Conservation (phyloP, 1,140 invertebrate genomes). For the Macrostomum lignano region DNA sequence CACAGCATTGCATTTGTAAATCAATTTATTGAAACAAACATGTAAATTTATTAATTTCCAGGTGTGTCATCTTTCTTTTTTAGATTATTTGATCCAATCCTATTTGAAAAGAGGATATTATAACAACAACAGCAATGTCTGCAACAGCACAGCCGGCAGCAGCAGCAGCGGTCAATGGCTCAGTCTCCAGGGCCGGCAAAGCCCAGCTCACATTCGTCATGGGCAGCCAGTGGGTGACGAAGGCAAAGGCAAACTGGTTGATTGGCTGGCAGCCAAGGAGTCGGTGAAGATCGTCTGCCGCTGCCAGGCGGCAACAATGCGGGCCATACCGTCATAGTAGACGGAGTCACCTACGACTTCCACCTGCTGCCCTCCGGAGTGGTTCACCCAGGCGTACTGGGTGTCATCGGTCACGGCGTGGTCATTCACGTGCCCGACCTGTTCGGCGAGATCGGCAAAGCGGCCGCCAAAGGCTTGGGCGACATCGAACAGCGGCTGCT, state of each 20-base stretch:
- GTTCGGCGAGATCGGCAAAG: constrained; percentile 73
- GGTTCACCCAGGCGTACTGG: constrained; percentile 59
- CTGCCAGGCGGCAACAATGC: constrained; percentile 99
- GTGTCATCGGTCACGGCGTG: constrained; percentile 91
- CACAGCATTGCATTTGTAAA: too few species aligned
- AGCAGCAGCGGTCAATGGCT: too few species aligned
- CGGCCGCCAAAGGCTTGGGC: constrained; percentile 56
- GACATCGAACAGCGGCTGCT: constrained; percentile 54
- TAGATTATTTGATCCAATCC: too few species aligned
- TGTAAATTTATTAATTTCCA: too few species aligned
- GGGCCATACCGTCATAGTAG: constrained; percentile 86
- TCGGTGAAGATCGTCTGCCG: constrained; percentile 84
- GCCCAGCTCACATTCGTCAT: too few species aligned
- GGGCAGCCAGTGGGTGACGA: constrained; percentile 97
- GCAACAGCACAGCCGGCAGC: too few species aligned
- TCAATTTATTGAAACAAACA: too few species aligned
- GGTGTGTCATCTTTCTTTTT: too few species aligned
- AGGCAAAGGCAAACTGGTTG: constrained; percentile 98
- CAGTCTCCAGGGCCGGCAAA: too few species aligned
- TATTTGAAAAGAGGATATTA: too few species aligned
- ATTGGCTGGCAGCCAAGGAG: constrained; percentile 57
- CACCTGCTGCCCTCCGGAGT: constrained; percentile 89
- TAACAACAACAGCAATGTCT: too few species aligned
- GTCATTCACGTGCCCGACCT: constrained; percentile 68
- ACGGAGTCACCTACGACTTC: constrained; percentile 72